Conservation (phyloP, 2,888 invertebrate genomes). For the Chloromyia formosa region DNA sequence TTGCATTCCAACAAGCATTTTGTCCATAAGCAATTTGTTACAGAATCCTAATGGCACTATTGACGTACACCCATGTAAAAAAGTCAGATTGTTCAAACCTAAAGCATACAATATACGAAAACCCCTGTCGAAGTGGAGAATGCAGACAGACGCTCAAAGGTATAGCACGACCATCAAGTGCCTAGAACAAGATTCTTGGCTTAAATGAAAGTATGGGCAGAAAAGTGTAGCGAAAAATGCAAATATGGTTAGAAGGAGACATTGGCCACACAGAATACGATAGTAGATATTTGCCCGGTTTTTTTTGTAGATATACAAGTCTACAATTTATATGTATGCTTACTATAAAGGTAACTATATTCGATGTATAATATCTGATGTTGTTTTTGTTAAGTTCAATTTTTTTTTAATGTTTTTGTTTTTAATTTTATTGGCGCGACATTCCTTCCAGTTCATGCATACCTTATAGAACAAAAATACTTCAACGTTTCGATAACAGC, state of each 20-base stretch:
- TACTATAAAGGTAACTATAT: no score
- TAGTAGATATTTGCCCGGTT: no score
- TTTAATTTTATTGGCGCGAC: not conserved
- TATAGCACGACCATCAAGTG: no score
- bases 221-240: not conserved
- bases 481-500: constrained; percentile 8
- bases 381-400: not conserved
- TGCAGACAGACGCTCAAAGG: no score
- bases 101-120: no score
- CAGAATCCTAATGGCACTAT: constrained; percentile 27
- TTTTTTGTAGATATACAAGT: no score
- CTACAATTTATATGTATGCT: no score
- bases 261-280: not conserved
- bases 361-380: no score
- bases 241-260: not conserved
- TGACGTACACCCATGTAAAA: not conserved
- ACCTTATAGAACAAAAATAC: not conserved
- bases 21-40: constrained; percentile 15
- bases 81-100: not conserved
- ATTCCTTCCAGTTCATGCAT: constrained; percentile 9
- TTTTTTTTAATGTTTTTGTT: not conserved
- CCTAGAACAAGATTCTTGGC: no score
- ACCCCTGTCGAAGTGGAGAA: no score
- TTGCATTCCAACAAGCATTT: constrained; percentile 19
- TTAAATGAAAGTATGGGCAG: no score